phyloP scores from a whole-genome alignment of 2,888 invertebrate genomes.

The Xylota segnis region DNA sequence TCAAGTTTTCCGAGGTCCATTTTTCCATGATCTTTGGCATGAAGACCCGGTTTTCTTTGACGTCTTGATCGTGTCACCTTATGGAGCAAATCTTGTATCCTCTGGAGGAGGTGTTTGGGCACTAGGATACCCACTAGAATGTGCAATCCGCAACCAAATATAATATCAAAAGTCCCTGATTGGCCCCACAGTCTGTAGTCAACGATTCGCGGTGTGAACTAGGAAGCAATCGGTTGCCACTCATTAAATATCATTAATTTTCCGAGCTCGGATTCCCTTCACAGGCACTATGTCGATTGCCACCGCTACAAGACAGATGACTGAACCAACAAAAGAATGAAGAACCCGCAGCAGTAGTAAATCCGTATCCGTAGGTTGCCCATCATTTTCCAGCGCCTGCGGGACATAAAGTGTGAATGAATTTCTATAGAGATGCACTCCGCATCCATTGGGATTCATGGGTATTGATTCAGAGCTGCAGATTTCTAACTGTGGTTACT shows the following conservation, averaged over 20 bases:
- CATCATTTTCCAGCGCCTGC: conserved; percentile 41
- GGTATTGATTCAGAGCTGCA: conserved; percentile 43
- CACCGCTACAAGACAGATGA: conserved; percentile 50
- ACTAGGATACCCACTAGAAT: too few relatives aligned
- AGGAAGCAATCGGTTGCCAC: conserved; percentile 65
- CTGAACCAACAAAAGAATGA: conserved; percentile 51
- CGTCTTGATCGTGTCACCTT: too few relatives aligned
- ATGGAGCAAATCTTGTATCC: too few relatives aligned
- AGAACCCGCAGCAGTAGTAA: conserved; percentile 8
- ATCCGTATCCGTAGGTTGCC: conserved; percentile 6
- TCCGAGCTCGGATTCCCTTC: conserved; percentile 50
- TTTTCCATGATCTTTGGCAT: too few relatives aligned
- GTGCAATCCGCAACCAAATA: background rate
- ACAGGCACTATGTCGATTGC: conserved; percentile 27
- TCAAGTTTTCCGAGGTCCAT: too few relatives aligned
- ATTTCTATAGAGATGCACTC: conserved; percentile 41
- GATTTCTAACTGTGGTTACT: conserved; percentile 68
- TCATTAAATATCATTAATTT: conserved; percentile 74
- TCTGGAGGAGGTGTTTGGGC: too few relatives aligned
- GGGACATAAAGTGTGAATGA: conserved; percentile 66
- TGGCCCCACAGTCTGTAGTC: conserved; percentile 19
- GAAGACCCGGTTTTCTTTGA: too few relatives aligned
- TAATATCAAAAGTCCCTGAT: conserved; percentile 19
- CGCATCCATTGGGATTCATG: conserved; percentile 20
- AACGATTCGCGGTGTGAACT: conserved; percentile 37